phyloP scores from a whole-genome alignment of 2,113 vertebrate species.

The Emydura subglobosa region DNA sequence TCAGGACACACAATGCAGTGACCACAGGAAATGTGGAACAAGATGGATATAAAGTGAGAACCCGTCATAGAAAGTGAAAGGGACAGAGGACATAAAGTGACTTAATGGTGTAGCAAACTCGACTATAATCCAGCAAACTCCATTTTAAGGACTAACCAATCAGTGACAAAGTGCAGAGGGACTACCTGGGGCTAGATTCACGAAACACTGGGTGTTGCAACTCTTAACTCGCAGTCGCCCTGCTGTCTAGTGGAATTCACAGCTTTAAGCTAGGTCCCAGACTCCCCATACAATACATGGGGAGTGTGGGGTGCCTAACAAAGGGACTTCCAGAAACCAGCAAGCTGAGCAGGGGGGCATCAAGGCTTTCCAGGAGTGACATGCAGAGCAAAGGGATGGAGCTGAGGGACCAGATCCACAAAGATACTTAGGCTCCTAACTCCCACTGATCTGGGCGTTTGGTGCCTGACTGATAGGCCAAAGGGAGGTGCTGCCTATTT shows the following conservation, averaged over 20 bases:
- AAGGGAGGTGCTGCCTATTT: background rate
- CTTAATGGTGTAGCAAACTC: background rate
- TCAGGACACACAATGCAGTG: background rate
- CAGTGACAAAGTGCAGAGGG: background rate
- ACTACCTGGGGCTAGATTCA: background rate
- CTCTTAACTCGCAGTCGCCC: background rate
- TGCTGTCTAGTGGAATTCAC: background rate
- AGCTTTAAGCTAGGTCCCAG: background rate
- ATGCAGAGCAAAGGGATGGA: background rate
- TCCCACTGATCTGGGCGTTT: background rate
- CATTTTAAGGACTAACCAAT: background rate
- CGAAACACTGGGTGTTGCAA: background rate
- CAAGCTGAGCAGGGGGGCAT: background rate
- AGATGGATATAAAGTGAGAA: background rate
- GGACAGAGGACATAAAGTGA: background rate
- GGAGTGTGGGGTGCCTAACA: background rate
- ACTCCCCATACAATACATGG: background rate
- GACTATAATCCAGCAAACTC: background rate
- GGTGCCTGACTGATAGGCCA: background rate
- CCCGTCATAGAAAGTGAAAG: accelerated
- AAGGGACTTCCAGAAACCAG: background rate
- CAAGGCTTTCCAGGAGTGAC: background rate
- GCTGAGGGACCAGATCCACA: background rate
- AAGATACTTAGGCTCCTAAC: background rate
- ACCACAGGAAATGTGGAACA: accelerated